Percentiles rank a stretch among this genome's conserved stretches.
phyloP scores from a whole-genome alignment of 1,140 invertebrate species.

The Cyclina sinensis region DNA sequence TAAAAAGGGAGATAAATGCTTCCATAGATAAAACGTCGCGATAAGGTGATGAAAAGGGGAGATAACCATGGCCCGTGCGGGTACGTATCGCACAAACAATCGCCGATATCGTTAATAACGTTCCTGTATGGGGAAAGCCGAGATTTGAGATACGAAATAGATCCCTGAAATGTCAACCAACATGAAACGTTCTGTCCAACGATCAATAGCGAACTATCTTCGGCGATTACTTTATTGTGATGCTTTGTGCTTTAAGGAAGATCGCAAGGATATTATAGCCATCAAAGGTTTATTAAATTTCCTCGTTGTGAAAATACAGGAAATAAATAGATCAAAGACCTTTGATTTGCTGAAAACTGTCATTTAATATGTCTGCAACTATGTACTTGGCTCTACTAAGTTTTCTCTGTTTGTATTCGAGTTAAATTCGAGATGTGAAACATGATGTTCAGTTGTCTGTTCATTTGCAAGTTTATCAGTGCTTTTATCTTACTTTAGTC shows the following conservation, averaged over 20 bases:
- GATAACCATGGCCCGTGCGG: conserved; percentile 43
- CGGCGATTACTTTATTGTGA: conserved; percentile 1
- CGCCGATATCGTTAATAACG: conserved; percentile 53
- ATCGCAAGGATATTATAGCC: background rate
- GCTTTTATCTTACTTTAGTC: too few species aligned
- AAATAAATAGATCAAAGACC: too few species aligned
- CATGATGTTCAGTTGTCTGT: too few species aligned
- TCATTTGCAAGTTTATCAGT: too few species aligned
- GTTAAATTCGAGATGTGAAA: too few species aligned
- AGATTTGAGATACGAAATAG: background rate
- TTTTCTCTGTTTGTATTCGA: too few species aligned
- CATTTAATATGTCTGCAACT: too few species aligned
- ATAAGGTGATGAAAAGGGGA: conserved; percentile 45
- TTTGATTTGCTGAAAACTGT: too few species aligned
- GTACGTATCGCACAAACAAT: conserved; percentile 45
- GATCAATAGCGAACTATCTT: conserved; percentile 28
- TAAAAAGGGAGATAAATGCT: conserved; percentile 46
- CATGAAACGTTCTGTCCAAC: conserved; percentile 8
- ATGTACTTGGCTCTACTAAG: too few species aligned
- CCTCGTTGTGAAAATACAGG: too few species aligned
- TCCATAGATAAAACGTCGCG: conserved; percentile 45
- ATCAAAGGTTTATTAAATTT: too few species aligned
- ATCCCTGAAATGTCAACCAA: conserved; percentile 38
- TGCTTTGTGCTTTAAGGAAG: background rate
- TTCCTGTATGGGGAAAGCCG: conserved; percentile 30